Evolutionary conservation across 1,140 invertebrate genomes (phyloP), one percentile per base, ranked within the genome.

Genomic region (Aphelinus atriplicis): DNA sequence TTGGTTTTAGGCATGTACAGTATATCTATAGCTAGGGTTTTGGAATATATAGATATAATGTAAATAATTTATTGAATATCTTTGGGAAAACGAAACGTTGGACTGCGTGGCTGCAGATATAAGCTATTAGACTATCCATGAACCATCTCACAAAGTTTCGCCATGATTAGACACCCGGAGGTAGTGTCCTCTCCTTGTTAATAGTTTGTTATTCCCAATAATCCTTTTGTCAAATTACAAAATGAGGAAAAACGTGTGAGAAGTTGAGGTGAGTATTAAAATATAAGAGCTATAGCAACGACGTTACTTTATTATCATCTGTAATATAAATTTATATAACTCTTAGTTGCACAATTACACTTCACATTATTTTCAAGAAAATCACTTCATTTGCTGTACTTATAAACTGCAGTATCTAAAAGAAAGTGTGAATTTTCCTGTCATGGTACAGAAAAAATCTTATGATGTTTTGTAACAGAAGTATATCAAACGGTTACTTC

Each of bases 221-320:
- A 26, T 26, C 26, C 26, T 26, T 26, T 26, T 61, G 6, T 6
- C 7, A 61, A 61, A 61, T 61, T 42, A 61, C 5, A 61, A 6
- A 43, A 61, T 7, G 3, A 63, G 48, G 2, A 43, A 47, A 9
- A 48, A 63, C 9, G 7, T 48, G 26, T 26, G 26, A 26, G 26
- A 26, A 26, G 26, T 26, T 26, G 45, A 47, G 48, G n/a, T 43
- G 56, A 50, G 4, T 65, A 65, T 7, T 65, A 55, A 65, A 42
- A 1, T 4, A 65, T 6, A 65, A 65, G 7, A 42, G 42, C 7
- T 66, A 75, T 75, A 77, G 75, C 76, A 78, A 77, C 74, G 26
- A 66, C 71, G 65, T 76, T 48, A 75, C 51, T 79, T 80, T 80
- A 82, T 79, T 80, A 78, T 77, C 75, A 50, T 78, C 58, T 80